Conservation (phyloP, 2,797 vertebrate genomes). For the Semaprochilodus insignis region DNA sequence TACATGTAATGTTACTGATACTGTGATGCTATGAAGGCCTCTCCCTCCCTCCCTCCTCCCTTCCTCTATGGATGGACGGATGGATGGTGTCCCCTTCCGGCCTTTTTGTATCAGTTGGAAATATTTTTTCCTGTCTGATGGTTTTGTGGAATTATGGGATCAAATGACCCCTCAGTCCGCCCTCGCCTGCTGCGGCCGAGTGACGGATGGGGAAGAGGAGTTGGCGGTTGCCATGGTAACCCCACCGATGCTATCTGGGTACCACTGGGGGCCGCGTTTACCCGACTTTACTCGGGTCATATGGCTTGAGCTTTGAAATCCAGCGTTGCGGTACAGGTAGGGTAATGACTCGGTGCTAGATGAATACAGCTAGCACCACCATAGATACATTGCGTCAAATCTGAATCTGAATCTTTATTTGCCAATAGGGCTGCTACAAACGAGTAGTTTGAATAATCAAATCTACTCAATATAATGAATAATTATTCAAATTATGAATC, state of each 20-base stretch:
- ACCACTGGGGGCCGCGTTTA: conserved; percentile 5
- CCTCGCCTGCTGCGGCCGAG: conserved; percentile 35
- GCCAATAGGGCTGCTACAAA: too few species aligned
- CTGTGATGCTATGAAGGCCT: too few species aligned
- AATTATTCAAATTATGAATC: too few species aligned
- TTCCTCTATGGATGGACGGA: conserved; percentile 29
- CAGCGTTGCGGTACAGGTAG: too few species aligned
- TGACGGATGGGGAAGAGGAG: conserved; percentile 45
- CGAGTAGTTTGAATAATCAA: too few species aligned
- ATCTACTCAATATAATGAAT: too few species aligned
- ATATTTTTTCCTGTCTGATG: conserved; percentile 52
- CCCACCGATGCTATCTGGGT: conserved; percentile 16
- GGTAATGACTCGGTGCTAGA: too few species aligned
- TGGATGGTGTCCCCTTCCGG: conserved; percentile 8
- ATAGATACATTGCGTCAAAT: too few species aligned
- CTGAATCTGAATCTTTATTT: too few species aligned
- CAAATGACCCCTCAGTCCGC: conserved; percentile 41
- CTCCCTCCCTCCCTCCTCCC: conserved; percentile 5
- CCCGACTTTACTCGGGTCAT: background rate
- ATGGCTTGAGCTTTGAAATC: conserved; percentile 4
- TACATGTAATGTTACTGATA: too few species aligned
- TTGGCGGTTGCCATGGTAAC: conserved; percentile 48
- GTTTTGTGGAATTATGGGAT: conserved; percentile 55
- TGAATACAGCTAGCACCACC: too few species aligned
- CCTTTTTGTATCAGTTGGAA: conserved; percentile 50